phyloP scores from a whole-genome alignment of 2,888 invertebrate species.

The Amblyjoppa fuscipennis region DNA sequence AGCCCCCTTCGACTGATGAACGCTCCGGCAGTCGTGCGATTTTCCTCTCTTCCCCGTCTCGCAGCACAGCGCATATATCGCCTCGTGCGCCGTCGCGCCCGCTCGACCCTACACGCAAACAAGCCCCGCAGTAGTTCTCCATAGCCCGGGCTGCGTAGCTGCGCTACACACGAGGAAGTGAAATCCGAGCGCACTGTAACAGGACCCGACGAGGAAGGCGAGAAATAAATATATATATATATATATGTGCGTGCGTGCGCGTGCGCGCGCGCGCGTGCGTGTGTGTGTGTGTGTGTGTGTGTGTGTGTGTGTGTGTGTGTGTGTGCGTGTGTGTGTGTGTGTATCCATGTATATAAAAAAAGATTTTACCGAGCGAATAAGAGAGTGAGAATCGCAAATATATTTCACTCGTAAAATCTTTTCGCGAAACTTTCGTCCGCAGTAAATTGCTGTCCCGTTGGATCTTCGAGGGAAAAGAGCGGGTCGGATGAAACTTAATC shows the following conservation, averaged over 20 bases:
- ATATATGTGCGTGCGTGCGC: too few relatives aligned
- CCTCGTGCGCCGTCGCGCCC: too few relatives aligned
- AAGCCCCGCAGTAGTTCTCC: neutral
- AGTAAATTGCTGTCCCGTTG: neutral
- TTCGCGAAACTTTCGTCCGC: neutral
- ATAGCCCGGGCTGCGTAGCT: neutral
- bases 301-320: too few relatives aligned
- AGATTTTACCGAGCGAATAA: neutral
- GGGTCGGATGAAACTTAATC: neutral
- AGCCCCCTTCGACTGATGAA: conserved; percentile 45
- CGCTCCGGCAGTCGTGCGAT: conserved; percentile 23
- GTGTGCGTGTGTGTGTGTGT: neutral
- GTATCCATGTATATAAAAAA: conserved; percentile 17
- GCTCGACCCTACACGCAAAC: neutral
- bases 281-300: too few relatives aligned
- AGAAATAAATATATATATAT: neutral
- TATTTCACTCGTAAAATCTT: neutral
- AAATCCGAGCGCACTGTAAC: conserved; percentile 60
- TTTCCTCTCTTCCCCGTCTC: conserved; percentile 37
- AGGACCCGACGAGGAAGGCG: conserved; percentile 37
- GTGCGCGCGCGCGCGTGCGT: too few relatives aligned
- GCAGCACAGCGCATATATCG: neutral
- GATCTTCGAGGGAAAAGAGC: neutral
- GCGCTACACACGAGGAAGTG: conserved; percentile 60
- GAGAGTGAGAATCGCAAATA: neutral